phyloP scores from a whole-genome alignment of 2,113 vertebrate genomes.

The Phrynosoma blainvillii region DNA sequence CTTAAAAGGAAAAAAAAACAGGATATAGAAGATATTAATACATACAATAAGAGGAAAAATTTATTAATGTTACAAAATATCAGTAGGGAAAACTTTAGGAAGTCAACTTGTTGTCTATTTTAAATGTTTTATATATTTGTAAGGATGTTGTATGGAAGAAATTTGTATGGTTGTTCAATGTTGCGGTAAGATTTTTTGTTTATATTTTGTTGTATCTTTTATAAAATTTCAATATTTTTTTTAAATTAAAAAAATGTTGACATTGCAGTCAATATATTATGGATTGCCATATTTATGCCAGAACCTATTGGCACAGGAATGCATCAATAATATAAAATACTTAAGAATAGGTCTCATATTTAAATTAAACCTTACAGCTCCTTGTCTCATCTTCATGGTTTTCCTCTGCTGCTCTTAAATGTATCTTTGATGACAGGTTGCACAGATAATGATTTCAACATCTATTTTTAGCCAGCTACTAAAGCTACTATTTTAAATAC shows the following conservation, averaged over 20 bases:
- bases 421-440: slow-evolving; percentile 44
- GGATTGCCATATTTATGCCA: slow-evolving; percentile 62
- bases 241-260: slow-evolving; percentile 53
- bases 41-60: no score
- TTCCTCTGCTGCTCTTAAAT: slow-evolving; percentile 24
- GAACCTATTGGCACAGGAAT: slow-evolving; percentile 65
- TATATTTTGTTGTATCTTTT: no score
- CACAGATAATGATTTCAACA: slow-evolving; percentile 44
- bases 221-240: no score
- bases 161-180: no score
- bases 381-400: slow-evolving; percentile 23
- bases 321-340: slow-evolving; percentile 64
- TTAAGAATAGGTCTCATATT: slow-evolving; percentile 50
- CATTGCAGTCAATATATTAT: slow-evolving; percentile 56
- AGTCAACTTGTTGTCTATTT: no score
- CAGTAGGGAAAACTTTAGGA: no score
- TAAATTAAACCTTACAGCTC: slow-evolving; percentile 50
- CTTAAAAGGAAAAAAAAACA: no score
- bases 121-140: no score
- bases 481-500: slow-evolving; percentile 38
- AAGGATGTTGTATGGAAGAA: no score
- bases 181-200: no score
- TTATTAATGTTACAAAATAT: no score
- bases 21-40: no score
- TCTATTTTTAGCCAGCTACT: slow-evolving; percentile 35